phyloP scores from a whole-genome alignment of 2,888 invertebrate species.

The Rhamnusium bicolor region DNA sequence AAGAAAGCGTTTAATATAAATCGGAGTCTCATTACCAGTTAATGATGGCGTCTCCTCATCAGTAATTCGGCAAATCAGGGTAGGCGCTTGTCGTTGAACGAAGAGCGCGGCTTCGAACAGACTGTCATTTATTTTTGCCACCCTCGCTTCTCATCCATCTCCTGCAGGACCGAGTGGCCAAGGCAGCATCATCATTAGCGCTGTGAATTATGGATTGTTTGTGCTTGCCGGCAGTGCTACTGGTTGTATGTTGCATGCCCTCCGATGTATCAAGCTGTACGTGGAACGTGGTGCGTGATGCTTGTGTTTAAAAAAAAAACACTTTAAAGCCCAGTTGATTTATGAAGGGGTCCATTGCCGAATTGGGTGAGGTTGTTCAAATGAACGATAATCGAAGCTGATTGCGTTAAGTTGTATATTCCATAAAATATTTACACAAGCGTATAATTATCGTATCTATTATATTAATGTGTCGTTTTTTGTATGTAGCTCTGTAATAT shows the following conservation, averaged over 20 bases:
- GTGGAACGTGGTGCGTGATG: slow-evolving; percentile 46
- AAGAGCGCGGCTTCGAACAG: slow-evolving; percentile 44
- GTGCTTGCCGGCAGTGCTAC: slow-evolving; percentile 55
- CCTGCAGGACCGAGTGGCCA: slow-evolving; percentile 67
- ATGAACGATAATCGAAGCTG: background rate
- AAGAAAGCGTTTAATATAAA: slow-evolving; percentile 66
- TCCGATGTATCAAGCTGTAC: slow-evolving; percentile 61
- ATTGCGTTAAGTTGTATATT: background rate
- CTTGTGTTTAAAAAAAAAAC: slow-evolving; percentile 47
- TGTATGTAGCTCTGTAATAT: too few species aligned
- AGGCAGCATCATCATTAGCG: slow-evolving; percentile 70
- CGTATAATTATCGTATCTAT: too few species aligned
- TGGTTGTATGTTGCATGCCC: slow-evolving; percentile 54
- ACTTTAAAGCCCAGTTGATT: slow-evolving; percentile 19
- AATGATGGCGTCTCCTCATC: slow-evolving; percentile 67
- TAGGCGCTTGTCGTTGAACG: slow-evolving; percentile 40
- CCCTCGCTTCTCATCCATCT: slow-evolving; percentile 65
- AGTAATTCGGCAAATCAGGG: slow-evolving; percentile 67
- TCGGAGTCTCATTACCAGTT: slow-evolving; percentile 68
- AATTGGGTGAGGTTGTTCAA: background rate
- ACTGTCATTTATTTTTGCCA: slow-evolving; percentile 68
- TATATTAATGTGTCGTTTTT: too few species aligned
- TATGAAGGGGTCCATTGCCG: background rate
- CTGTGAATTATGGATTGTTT: slow-evolving; percentile 71
- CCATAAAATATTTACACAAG: background rate